Percentiles rank a stretch among this genome's conserved stretches.
Conservation (phyloP, 1,140 invertebrate species). For the Diorhabda carinulata region DNA sequence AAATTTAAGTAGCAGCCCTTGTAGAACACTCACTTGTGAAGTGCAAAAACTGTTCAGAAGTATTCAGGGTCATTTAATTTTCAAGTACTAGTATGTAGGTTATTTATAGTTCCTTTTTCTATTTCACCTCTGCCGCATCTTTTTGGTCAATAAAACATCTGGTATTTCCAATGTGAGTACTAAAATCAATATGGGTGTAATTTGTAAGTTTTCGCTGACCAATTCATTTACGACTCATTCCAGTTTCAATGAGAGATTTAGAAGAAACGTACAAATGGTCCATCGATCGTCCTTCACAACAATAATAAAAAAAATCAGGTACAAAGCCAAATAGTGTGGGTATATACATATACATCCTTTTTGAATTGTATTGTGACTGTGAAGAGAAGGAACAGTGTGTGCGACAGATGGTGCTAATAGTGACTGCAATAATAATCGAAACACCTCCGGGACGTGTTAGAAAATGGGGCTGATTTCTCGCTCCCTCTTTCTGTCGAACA, state of each 20-base stretch:
- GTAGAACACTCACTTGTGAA: no score
- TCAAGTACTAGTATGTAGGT: no score
- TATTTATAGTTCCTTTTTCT: no score
- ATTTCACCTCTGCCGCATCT: no score
- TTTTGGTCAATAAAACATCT: no score
- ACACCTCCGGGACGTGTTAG: conserved; percentile 33
- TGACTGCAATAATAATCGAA: conserved; percentile 26
- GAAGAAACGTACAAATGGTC: not conserved
- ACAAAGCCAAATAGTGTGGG: not conserved
- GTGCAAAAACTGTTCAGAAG: no score
- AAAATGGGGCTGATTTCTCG: conserved; percentile 14
- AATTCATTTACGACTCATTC: no score
- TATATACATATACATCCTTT: not conserved
- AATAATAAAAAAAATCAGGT: conserved; percentile 3
- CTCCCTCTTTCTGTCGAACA: conserved; percentile 10
- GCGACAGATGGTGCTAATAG: conserved; percentile 33
- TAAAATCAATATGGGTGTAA: no score
- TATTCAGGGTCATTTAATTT: no score
- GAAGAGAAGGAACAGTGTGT: conserved; percentile 8
- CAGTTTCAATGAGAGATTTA: not conserved
- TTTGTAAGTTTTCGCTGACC: no score
- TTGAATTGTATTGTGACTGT: not conserved
- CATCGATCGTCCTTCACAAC: not conserved
- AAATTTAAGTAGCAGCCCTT: no score
- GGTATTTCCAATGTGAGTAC: no score